A percentile compares a stretch with the other conserved stretches of the same genome.
Evolutionary conservation across 2,888 invertebrate species (phyloP).

Genomic region (Griposia aprilina): DNA sequence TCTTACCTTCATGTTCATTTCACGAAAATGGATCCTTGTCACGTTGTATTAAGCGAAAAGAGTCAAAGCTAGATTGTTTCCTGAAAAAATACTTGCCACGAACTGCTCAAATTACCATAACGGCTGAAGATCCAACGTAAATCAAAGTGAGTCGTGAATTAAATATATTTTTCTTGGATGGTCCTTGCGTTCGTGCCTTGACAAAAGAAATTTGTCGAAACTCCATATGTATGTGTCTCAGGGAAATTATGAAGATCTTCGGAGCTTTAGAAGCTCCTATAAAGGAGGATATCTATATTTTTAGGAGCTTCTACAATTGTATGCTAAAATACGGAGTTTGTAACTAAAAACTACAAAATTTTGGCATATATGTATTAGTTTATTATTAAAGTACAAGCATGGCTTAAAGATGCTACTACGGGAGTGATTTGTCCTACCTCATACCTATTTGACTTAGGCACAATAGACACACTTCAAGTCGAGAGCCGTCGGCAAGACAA

Average conservation of each 20-base stretch:
- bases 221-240: neutral
- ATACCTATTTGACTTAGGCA: neutral
- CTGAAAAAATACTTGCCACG: neutral
- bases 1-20: neutral
- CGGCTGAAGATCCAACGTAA: constrained; percentile 21
- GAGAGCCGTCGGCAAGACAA: constrained; percentile 23
- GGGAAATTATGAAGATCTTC: neutral
- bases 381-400: neutral
- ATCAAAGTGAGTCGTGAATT: constrained; percentile 13
- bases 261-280: neutral
- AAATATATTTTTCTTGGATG: neutral
- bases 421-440: no score
- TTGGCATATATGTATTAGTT: no score
- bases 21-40: neutral
- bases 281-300: neutral
- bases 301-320: neutral
- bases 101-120: constrained; percentile 22
- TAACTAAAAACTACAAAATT: neutral
- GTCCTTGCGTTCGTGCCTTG: neutral
- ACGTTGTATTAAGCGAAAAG: neutral
- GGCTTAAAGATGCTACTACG: neutral
- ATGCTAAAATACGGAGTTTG: neutral
- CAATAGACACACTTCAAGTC: neutral
- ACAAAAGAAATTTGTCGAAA: neutral
- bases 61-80: neutral